phyloP scores from a whole-genome alignment of 2,888 invertebrate genomes.

The Lasius fuliginosus region DNA sequence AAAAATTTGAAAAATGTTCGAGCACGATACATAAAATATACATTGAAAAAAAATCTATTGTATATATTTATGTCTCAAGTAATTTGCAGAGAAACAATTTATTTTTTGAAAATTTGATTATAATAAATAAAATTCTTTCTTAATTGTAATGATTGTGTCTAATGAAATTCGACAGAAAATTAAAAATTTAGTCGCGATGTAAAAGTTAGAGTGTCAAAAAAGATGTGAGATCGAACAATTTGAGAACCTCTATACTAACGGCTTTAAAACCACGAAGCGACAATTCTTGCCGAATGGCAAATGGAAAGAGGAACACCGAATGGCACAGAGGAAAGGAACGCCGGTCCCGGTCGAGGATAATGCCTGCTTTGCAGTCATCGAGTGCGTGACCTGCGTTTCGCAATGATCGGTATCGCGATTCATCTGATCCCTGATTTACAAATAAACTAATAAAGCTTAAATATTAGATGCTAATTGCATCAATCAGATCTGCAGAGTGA shows the following conservation, averaged over 20 bases:
- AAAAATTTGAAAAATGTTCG: background rate
- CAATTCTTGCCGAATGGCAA: slow-evolving; percentile 32
- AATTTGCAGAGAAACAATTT: background rate
- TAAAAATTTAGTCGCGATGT: background rate
- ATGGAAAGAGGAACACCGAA: background rate
- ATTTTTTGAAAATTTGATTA: background rate
- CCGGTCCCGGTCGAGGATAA: slow-evolving; percentile 39
- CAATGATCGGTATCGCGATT: slow-evolving; percentile 34
- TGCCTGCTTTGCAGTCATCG: slow-evolving; percentile 40
- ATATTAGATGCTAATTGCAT: background rate
- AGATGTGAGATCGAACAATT: slow-evolving; percentile 8
- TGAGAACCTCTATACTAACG: slow-evolving; percentile 51
- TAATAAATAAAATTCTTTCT: background rate
- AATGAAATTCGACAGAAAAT: background rate
- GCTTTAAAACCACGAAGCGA: slow-evolving; percentile 34
- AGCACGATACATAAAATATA: background rate
- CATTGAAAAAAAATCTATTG: background rate
- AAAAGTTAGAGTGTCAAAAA: background rate
- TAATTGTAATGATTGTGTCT: background rate
- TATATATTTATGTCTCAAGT: background rate
- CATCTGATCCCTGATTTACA: background rate
- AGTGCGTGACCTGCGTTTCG: slow-evolving; percentile 51
- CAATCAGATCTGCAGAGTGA: background rate
- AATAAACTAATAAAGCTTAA: slow-evolving; percentile 18
- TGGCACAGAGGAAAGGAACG: slow-evolving; percentile 29